Conservation (phyloP, 2,888 invertebrate genomes). For the Chrysopilus asiliformis region DNA sequence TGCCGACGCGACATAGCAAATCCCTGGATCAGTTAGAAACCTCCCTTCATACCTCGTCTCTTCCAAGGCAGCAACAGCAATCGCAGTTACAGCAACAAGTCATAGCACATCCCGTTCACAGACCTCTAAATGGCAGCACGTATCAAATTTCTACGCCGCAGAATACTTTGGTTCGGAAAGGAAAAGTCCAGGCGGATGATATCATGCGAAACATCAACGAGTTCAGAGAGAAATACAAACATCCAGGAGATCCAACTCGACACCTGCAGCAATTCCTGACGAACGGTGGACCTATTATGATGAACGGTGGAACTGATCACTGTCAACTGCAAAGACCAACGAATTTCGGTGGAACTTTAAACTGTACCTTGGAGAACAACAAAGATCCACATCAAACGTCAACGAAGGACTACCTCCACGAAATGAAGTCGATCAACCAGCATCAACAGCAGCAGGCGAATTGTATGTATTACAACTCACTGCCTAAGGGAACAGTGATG, state of each 20-base stretch:
- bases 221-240: constrained; percentile 49
- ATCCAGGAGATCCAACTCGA: constrained; percentile 36
- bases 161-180: constrained; percentile 18
- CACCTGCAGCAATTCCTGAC: constrained; percentile 14
- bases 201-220: constrained; percentile 47
- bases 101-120: constrained; percentile 10
- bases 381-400: constrained; percentile 14
- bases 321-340: constrained; percentile 6
- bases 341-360: constrained; percentile 17
- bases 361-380: constrained; percentile 15
- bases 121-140: constrained; percentile 14
- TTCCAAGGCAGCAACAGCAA: constrained; percentile 13
- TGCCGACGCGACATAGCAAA: constrained; percentile 66
- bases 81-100: constrained; percentile 14
- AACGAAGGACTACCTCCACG: constrained; percentile 33
- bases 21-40: constrained; percentile 65
- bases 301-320: constrained; percentile 2
- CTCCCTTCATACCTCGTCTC: constrained; percentile 24
- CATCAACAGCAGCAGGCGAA: constrained; percentile 22
- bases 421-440: constrained; percentile 32
- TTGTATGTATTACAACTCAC: constrained; percentile 27
- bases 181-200: constrained; percentile 38
- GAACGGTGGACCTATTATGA: background rate
- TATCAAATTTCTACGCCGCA: constrained; percentile 11
- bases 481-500: constrained; percentile 39